phyloP scores from a whole-genome alignment of 2,888 invertebrate genomes.

The Craniophora ligustri region DNA sequence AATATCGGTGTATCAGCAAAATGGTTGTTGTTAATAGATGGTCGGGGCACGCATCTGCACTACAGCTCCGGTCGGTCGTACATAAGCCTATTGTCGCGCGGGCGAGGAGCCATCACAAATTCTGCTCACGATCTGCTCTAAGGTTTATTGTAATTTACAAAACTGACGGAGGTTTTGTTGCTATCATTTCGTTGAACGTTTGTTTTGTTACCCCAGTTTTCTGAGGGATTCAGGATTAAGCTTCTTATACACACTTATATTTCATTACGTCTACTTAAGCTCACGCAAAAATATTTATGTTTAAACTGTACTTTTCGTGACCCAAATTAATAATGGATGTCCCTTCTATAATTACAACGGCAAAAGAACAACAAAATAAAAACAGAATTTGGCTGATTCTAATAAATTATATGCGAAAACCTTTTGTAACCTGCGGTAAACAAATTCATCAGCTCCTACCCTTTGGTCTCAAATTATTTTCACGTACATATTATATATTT shows the following conservation, averaged over 20 bases:
- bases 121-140: conserved; percentile 81
- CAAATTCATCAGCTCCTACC: conserved; percentile 63
- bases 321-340: conserved; percentile 27
- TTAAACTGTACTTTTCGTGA: conserved; percentile 25
- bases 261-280: conserved; percentile 40
- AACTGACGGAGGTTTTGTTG: conserved; percentile 82
- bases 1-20: conserved; percentile 66
- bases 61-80: conserved; percentile 61
- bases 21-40: conserved; percentile 74
- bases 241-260: conserved; percentile 43
- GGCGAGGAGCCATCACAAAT: conserved; percentile 77
- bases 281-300: conserved; percentile 31
- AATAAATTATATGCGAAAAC: conserved; percentile 50
- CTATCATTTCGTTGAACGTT: conserved; percentile 76
- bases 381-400: conserved; percentile 40
- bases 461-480: conserved; percentile 68
- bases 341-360: conserved; percentile 32
- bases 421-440: conserved; percentile 61
- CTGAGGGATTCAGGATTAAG: conserved; percentile 59
- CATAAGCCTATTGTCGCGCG: conserved; percentile 81
- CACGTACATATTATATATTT: conserved; percentile 71
- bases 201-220: conserved; percentile 72
- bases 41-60: conserved; percentile 72
- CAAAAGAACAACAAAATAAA: conserved; percentile 45
- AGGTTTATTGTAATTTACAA: conserved; percentile 87